A percentile compares a stretch with the other conserved stretches of the same genome.
These are phyloP conservation scores for Ptiloglossa arizonensis DNA, from an alignment of 1,140 invertebrate species.

Conservation along the genomic window DNA sequence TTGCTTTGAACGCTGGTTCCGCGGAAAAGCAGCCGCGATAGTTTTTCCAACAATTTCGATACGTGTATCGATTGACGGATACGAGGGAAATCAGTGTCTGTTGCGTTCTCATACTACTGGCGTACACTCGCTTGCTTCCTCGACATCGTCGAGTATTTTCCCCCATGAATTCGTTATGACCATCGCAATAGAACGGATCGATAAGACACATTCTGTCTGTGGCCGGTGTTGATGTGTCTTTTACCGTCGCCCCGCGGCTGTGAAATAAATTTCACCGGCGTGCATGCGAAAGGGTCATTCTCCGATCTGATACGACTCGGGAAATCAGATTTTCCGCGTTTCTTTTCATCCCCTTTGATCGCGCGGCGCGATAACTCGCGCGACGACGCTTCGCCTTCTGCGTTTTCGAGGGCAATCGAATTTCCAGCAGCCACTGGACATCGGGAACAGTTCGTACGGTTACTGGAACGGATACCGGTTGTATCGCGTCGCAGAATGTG, in stretches of 20 bases:
- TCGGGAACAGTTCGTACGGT: too few relatives aligned
- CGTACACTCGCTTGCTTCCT: not conserved
- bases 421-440: too few relatives aligned
- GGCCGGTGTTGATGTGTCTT: slow-evolving; percentile 37
- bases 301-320: not conserved
- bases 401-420: not conserved
- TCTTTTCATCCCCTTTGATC: not conserved
- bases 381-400: not conserved
- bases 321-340: slow-evolving; percentile 19
- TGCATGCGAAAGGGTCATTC: slow-evolving; percentile 6
- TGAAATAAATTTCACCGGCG: slow-evolving; percentile 34
- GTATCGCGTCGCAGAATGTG: too few relatives aligned
- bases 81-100: slow-evolving; percentile 16
- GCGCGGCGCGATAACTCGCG: not conserved
- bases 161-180: slow-evolving; percentile 44
- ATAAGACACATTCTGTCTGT: slow-evolving; percentile 49
- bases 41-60: not conserved
- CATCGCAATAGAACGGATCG: slow-evolving; percentile 50
- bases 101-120: not conserved
- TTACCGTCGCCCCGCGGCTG: slow-evolving; percentile 21
- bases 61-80: slow-evolving; percentile 18
- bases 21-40: not conserved
- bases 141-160: slow-evolving; percentile 25
- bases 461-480: too few relatives aligned
- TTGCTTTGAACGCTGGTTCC: not conserved